Percentiles rank a stretch among this genome's conserved stretches.
Evolutionary conservation across 2,888 invertebrate species (phyloP).

Genomic region (Mesorhabditis spiculigera): DNA sequence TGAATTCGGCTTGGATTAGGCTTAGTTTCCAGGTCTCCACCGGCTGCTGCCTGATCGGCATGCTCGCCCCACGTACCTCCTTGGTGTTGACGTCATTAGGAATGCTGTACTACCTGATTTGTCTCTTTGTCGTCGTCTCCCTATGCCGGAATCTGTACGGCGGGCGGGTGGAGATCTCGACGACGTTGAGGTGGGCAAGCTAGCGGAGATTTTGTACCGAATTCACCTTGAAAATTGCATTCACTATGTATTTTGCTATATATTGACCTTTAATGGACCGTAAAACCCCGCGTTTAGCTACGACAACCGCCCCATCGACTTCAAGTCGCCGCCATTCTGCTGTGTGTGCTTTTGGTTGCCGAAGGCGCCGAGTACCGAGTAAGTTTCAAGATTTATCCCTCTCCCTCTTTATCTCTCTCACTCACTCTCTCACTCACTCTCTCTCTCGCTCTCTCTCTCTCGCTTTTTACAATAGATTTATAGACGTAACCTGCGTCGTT

Average conservation of each 20-base stretch:
- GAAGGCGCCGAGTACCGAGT: slow-evolving; percentile 40
- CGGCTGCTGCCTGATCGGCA: slow-evolving; percentile 48
- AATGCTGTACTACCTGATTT: slow-evolving; percentile 53
- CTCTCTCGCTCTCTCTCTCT: too few relatives aligned
- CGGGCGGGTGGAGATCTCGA: slow-evolving; percentile 31
- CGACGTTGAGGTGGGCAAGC: not conserved
- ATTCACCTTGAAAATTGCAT: too few relatives aligned
- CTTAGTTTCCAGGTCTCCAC: slow-evolving; percentile 38
- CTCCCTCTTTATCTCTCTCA: too few relatives aligned
- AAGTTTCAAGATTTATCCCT: slow-evolving; percentile 7
- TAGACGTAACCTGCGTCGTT: slow-evolving; percentile 45
- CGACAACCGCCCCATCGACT: slow-evolving; percentile 40
- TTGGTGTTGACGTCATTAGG: slow-evolving; percentile 48
- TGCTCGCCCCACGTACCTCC: slow-evolving; percentile 50
- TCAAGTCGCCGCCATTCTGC: slow-evolving; percentile 53
- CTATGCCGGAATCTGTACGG: slow-evolving; percentile 46
- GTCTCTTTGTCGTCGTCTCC: slow-evolving; percentile 54
- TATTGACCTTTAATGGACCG: not conserved
- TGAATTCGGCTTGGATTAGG: too few relatives aligned
- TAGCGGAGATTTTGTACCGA: too few relatives aligned
- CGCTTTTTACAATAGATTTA: too few relatives aligned
- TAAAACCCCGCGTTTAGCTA: slow-evolving; percentile 10
- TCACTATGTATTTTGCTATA: too few relatives aligned
- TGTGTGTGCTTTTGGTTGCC: slow-evolving; percentile 48
- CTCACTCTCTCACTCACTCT: too few relatives aligned